Base-by-base conservation (phyloP, 2,113 vertebrate species). In the Ursus arctos region DNA sequence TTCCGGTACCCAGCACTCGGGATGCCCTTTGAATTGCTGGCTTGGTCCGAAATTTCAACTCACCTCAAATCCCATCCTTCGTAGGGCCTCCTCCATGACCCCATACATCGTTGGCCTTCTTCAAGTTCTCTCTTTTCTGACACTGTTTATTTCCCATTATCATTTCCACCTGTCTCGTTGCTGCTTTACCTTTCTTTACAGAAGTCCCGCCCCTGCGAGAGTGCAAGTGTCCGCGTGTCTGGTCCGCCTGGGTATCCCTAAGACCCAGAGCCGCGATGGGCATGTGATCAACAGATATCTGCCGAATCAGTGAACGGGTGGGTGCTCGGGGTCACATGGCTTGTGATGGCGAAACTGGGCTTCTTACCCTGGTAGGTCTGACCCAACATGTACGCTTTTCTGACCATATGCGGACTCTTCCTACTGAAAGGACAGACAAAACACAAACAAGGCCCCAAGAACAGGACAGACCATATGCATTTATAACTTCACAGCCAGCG, bases 201-300 rank as follows among this genome's bases (percentile, higher is more conserved):
- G 74, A 33, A 47, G 4, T 31, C 2, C 10, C 2, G 6, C 4
- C 43, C 6, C 5, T 16, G 4, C 0, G 0, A 28, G 6, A 49
- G 22, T 0, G 3, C 18, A 49, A 19, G 40, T 24, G 69, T 76
- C 21, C 0, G 1, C 7, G 22, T 3, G 5, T 13, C 63, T 33
- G 19, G 11, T n/a, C 51, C 21, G 0, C 33, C 61, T 26, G 0
- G 2, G 24, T 12, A 0, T 40, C 28, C 61, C 31, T 10, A 11
- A 33, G 15, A 16, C 40, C 33, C 1, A 15, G 72, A n/a, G 13
- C 28, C 16, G 0, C 0, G 47, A 18, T 7, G 0, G 53, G n/a
- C 19, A 0, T 8, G 0, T 4, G 36, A 12, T 13, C 7, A 18
- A 1, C 0, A 4, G 40, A 8, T 40, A 16, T 12, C 26, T 55